Evolutionary conservation across 2,797 vertebrate species (phyloP), one percentile per base, ranked within the genome.

Genomic region (Staurois parvus): DNA sequence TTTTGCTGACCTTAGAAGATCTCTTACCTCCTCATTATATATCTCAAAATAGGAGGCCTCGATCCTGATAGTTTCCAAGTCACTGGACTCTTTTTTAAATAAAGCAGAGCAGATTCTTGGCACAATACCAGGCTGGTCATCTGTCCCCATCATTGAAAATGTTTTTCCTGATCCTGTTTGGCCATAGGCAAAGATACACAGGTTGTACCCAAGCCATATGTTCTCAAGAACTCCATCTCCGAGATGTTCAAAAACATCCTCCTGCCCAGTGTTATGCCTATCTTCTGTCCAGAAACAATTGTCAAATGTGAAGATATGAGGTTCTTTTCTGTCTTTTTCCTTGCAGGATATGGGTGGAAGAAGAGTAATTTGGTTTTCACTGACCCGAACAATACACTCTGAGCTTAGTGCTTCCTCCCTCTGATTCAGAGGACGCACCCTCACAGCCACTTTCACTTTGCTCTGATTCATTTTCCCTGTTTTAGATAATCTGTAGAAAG

Each of bases 91-190:
- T 48, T 30, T 30, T 15, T 29, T 7, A 56, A 30, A 56, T 10
- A 59, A 59, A 59, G 52, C 52, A 24, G 52, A 59, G 21, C 52
- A 59, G 21, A 75, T 52, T 56, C 75, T 77, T 37, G 75, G 75
- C 29, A 64, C 32, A 11, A 77, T 48, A 64, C 75, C 75, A 13
- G 75, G 75, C 10, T 77, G 30, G 32, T 77, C 75, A 64, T 77
- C 75, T 34, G 75, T 77, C 30, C 75, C 75, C 75, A 77, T 77
- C 75, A 77, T 77, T 59, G 75, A 77, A 40, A 77, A 77, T 12
- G 75, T 59, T 64, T 77, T 77, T 19, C 75, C 75, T 77, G 75
- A 77, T 17, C 75, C 48, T 1, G 75, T 59, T 34, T 77, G 56
- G 17, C 75, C 75, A 77, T 64, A 77, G 1, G 75, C 56, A 34